A percentile compares a stretch with the other conserved stretches of the same genome.
phyloP scores from a whole-genome alignment of 1,140 invertebrate genomes.

The Choristoneura fumiferana region DNA sequence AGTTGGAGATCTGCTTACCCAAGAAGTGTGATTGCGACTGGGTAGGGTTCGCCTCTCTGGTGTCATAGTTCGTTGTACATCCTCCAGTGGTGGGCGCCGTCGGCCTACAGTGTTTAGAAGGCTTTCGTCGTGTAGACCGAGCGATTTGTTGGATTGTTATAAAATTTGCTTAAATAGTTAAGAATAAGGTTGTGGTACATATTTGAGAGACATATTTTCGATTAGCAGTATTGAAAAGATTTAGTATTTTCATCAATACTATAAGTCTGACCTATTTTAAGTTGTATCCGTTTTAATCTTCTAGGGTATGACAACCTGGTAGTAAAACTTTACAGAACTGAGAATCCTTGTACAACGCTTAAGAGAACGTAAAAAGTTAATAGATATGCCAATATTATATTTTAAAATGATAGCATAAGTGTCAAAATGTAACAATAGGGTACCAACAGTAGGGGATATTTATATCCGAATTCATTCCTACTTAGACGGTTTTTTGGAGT shows the following conservation, averaged over 20 bases:
- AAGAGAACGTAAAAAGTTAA: slow-evolving; percentile 40
- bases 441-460: slow-evolving; percentile 60
- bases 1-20: slow-evolving; percentile 52
- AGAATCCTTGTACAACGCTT: slow-evolving; percentile 35
- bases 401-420: slow-evolving; percentile 59
- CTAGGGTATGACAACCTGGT: slow-evolving; percentile 27
- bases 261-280: slow-evolving; percentile 46
- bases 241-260: slow-evolving; percentile 62
- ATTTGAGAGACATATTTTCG: slow-evolving; percentile 73
- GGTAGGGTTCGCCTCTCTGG: slow-evolving; percentile 26
- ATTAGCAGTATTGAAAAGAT: slow-evolving; percentile 59
- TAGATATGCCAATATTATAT: slow-evolving; percentile 53
- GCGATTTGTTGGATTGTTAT: slow-evolving; percentile 60
- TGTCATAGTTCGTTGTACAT: slow-evolving; percentile 33
- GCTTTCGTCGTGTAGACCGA: slow-evolving; percentile 47
- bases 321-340: slow-evolving; percentile 45
- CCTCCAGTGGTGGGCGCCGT: slow-evolving; percentile 32
- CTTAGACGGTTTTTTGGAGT: slow-evolving; percentile 47
- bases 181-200: slow-evolving; percentile 73
- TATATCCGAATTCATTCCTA: slow-evolving; percentile 35
- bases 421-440: slow-evolving; percentile 73
- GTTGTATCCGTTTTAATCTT: slow-evolving; percentile 46
- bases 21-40: slow-evolving; percentile 42
- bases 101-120: slow-evolving; percentile 24
- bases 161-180: slow-evolving; percentile 57